Percentiles rank a stretch among this genome's conserved stretches.
These are phyloP conservation scores for Drosophila ercepeae DNA, from an alignment of 1,140 invertebrate species.

Conservation along the genomic window DNA sequence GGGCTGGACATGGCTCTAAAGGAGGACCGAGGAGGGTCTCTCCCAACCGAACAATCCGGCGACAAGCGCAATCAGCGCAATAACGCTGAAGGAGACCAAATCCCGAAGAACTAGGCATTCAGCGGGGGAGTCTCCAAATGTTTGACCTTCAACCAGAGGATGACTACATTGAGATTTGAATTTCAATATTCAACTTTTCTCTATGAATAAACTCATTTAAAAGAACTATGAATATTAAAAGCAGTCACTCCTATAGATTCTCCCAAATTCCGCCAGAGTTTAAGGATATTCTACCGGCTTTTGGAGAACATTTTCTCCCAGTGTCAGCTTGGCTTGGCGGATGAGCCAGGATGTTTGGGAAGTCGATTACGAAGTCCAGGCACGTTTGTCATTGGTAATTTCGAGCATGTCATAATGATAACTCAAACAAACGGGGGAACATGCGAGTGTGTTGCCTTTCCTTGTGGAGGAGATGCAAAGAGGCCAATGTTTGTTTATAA, in stretches of 20 bases:
- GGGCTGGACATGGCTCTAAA: conserved; percentile 54
- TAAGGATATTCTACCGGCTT: too few relatives aligned
- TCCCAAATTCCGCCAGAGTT: too few relatives aligned
- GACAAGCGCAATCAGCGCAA: conserved; percentile 61
- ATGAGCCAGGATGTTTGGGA: conserved; percentile 28
- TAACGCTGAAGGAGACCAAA: conserved; percentile 33
- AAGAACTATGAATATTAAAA: too few relatives aligned
- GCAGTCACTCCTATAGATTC: too few relatives aligned
- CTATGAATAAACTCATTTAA: too few relatives aligned
- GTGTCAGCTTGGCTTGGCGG: conserved; percentile 3
- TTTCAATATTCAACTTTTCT: background rate
- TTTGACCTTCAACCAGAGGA: conserved; percentile 47
- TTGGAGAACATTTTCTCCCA: background rate
- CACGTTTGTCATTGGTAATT: conserved; percentile 82
- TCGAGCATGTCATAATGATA: conserved; percentile 81
- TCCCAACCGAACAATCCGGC: conserved; percentile 32
- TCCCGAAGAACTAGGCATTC: conserved; percentile 30
- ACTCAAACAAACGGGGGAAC: conserved; percentile 61
- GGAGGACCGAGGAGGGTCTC: background rate
- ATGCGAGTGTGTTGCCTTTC: background rate
- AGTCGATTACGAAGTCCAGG: conserved; percentile 49
- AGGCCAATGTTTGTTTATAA: conserved; percentile 45
- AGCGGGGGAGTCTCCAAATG: conserved; percentile 23
- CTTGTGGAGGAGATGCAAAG: conserved; percentile 25
- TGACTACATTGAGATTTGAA: background rate